Percentiles rank a stretch among this genome's conserved stretches.
Evolutionary conservation across 2,797 vertebrate species (phyloP).

Genomic region (Ataeniobius toweri): DNA sequence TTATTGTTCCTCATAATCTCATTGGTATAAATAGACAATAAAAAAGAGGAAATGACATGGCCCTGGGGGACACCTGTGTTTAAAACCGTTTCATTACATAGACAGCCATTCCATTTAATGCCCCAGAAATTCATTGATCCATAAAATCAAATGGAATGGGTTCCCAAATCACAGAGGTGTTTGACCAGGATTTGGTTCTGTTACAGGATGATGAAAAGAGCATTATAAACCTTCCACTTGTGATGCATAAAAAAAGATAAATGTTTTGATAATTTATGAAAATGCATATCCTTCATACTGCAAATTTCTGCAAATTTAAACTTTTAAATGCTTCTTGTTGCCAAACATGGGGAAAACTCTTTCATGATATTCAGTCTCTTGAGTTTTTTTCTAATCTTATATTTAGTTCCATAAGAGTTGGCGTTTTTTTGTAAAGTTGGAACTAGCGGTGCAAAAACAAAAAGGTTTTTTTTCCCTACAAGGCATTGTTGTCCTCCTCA

Average conservation of each 20-base stretch:
- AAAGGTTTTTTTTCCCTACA: slow-evolving; percentile 8
- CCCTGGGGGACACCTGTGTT: slow-evolving; percentile 73
- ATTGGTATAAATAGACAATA: slow-evolving; percentile 76
- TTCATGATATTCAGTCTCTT: slow-evolving; percentile 8
- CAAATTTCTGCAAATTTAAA: neutral
- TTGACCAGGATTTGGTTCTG: slow-evolving; percentile 60
- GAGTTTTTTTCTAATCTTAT: neutral
- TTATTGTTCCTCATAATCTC: slow-evolving; percentile 77
- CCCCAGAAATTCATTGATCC: slow-evolving; percentile 73
- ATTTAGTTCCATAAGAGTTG: slow-evolving; percentile 6
- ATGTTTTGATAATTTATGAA: slow-evolving; percentile 32
- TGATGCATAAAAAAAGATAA: slow-evolving; percentile 25
- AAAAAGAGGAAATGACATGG: slow-evolving; percentile 68
- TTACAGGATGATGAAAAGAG: slow-evolving; percentile 59
- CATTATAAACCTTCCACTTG: slow-evolving; percentile 34
- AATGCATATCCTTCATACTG: neutral
- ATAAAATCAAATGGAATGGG: slow-evolving; percentile 76
- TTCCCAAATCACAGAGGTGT: slow-evolving; percentile 69
- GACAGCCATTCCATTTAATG: slow-evolving; percentile 74
- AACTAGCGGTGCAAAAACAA: slow-evolving; percentile 12
- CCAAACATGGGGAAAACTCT: slow-evolving; percentile 4
- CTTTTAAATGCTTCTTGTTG: slow-evolving; percentile 14
- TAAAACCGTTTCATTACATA: slow-evolving; percentile 75
- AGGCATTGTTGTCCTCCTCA: slow-evolving; percentile 31
- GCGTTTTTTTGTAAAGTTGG: slow-evolving; percentile 19